Evolutionary conservation across 2,797 vertebrate genomes (phyloP), one percentile per base, ranked within the genome.

Genomic region (Anguilla pacifica): DNA sequence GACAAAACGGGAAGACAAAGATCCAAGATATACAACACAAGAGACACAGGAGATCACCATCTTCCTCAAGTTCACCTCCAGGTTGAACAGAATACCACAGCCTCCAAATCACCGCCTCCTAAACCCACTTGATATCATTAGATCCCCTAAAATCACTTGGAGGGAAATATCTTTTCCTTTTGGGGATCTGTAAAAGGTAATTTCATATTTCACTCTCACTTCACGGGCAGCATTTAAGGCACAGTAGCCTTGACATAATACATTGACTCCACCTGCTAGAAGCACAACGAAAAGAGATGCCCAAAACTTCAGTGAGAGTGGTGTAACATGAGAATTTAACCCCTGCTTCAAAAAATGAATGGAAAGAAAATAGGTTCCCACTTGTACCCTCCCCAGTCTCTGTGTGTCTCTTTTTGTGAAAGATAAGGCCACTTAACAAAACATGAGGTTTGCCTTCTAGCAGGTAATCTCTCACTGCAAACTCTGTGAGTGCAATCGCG

Each of bases 211-310:
- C 90, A 87, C 91, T 92, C 92, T 95, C 94, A 95, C 92, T 91
- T 90, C 90, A 88, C 94, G 96, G 96, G 96, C 95, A 95, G 95
- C 67, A 93, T 95, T 95, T 96, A 97, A 96, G 96, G 96, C 96
- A 97, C 96, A 94, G 95, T 96, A 96, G 96, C 96, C 96, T 96
- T 96, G 95, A 96, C 95, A 96, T 96, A 95, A 94, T 95, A 96
- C 94, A 96, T 82, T 86, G 96, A 96, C 95, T 96, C 95, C 96
- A 96, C 95, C 95, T 95, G 95, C 93, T 95, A 96, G 94, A 96
- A 96, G 94, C 94, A 94, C 94, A 95, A 96, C 95, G 94, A 55
- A 53, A 53, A 95, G 93, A 94, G 92, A 95, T 95, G 95, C 95
- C 96, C 95, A 93, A 94, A 92, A 94, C 93, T 93, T 93, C 91